Evolutionary conservation across 1,140 invertebrate genomes (phyloP), one percentile per base, ranked within the genome.

Genomic region (Euglossa dilemma): DNA sequence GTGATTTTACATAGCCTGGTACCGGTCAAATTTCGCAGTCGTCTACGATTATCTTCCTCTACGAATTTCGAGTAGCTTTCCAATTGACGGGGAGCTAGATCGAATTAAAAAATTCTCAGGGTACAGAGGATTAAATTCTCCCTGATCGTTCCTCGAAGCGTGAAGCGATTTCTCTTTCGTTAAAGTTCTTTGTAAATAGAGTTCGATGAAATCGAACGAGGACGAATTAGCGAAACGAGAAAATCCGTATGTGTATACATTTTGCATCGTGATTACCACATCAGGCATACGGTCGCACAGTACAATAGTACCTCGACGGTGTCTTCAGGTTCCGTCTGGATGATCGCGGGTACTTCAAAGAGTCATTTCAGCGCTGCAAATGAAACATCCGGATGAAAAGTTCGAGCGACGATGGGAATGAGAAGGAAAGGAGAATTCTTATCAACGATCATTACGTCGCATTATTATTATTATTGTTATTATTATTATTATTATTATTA

Each of bases 291-390:
- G 57, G 52, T 20, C 16, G 52, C 45, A 59, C 72, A 86, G 47
- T 71, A 71, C 25, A 71, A 50, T 75, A 70, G 14, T 28, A 63
- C 79, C 67, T 59, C n/a, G 63, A 36, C 36, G 36, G 36, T 36
- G 36, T 36, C 36, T 36, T 36, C 36, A 83, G 47, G 54, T 74
- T 63, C 50, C 77, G 82, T 43, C 52, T 45, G 73, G 84, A 54
- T 43, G 86, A 57, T 73, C 67, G 75, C 69, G 71, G 76, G 72
- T 87, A 82, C 73, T 84, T 77, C 23, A 61, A 59, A 61, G 72
- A 75, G 59, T 63, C 36, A 75, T 64, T 81, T 81, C 79, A 81
- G 79, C 71, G 36, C 66, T 50, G 25, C 61, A 66, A 54, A 56
- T 47, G 45, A 64, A 45, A 45, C 28, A 14, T 7, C 16, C 0